Percentiles rank a stretch among this genome's conserved stretches.
Evolutionary conservation across 1,140 invertebrate genomes (phyloP).

Genomic region (Drosophila ercepeae): DNA sequence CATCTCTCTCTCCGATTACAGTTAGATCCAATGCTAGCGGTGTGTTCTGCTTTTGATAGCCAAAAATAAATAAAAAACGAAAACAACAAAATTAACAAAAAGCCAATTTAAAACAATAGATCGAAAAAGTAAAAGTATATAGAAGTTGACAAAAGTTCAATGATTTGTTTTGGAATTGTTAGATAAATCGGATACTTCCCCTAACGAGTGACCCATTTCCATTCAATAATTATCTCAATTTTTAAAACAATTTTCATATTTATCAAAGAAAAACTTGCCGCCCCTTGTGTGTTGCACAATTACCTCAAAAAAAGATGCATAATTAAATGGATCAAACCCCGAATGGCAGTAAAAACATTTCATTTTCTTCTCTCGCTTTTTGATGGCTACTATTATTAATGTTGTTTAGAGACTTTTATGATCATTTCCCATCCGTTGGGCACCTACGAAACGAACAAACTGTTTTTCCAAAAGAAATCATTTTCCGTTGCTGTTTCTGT

Average conservation of each 20-base stretch:
- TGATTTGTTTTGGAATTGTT: background rate
- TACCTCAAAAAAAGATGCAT: constrained; percentile 25
- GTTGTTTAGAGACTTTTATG: constrained; percentile 20
- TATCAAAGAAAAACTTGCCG: background rate
- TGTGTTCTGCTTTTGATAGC: constrained; percentile 53
- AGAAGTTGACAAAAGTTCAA: constrained; percentile 1
- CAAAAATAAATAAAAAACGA: constrained; percentile 1
- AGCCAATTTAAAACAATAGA: constrained; percentile 5
- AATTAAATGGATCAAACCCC: constrained; percentile 37
- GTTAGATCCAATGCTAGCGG: constrained; percentile 48
- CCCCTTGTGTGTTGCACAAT: constrained; percentile 15
- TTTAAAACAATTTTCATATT: background rate
- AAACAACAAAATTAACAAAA: background rate
- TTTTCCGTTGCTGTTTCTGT: constrained; percentile 20
- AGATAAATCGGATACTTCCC: background rate
- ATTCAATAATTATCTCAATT: background rate
- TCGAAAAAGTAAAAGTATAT: constrained; percentile 51
- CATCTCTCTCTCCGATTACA: constrained; percentile 6
- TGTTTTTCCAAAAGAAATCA: constrained; percentile 42
- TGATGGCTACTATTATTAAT: constrained; percentile 27
- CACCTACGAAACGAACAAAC: constrained; percentile 15
- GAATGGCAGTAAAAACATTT: constrained; percentile 14
- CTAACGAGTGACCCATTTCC: background rate
- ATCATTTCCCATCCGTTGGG: constrained; percentile 37
- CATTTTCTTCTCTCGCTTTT: constrained; percentile 18